Percentiles rank a stretch among this genome's conserved stretches.
These are phyloP conservation scores for Heterodera carotae DNA, from an alignment of 1,140 invertebrate genomes.

Conservation along the genomic window DNA sequence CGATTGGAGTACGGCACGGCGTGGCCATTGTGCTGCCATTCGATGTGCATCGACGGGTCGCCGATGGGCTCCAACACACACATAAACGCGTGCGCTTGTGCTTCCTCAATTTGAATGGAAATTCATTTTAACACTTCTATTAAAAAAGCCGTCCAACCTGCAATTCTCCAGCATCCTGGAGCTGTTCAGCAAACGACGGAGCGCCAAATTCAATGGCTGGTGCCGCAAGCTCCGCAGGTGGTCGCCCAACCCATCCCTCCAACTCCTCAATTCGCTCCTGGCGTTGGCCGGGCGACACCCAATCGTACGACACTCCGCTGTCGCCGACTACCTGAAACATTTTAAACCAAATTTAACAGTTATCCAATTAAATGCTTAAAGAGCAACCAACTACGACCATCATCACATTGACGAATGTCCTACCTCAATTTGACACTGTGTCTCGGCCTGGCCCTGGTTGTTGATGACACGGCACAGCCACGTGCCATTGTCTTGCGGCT, in stretches of 20 bases:
- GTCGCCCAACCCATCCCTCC: conserved; percentile 61
- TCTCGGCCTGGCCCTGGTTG: conserved; percentile 85
- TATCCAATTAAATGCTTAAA: background rate
- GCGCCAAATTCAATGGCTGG: conserved; percentile 57
- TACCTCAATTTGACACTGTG: conserved; percentile 82
- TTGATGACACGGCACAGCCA: conserved; percentile 84
- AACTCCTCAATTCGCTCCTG: conserved; percentile 71
- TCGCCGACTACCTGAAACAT: conserved; percentile 72
- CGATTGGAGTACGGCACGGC: conserved; percentile 79
- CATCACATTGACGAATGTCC: conserved; percentile 68
- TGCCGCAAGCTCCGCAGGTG: conserved; percentile 52
- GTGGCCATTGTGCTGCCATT: conserved; percentile 90
- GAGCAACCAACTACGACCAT: conserved; percentile 75
- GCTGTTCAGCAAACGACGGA: conserved; percentile 55
- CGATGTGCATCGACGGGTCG: conserved; percentile 88
- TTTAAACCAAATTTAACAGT: conserved; percentile 4
- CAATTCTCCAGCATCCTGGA: conserved; percentile 56
- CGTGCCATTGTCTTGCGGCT: conserved; percentile 84
- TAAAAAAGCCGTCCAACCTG: background rate
- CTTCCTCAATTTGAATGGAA: conserved; percentile 71
- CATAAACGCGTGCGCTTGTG: conserved; percentile 87
- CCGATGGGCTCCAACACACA: conserved; percentile 88
- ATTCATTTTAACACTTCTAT: conserved; percentile 67
- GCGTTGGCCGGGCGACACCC: conserved; percentile 88
- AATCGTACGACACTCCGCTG: conserved; percentile 85